phyloP scores from a whole-genome alignment of 2,797 vertebrate genomes.

The Myotis daubentonii region DNA sequence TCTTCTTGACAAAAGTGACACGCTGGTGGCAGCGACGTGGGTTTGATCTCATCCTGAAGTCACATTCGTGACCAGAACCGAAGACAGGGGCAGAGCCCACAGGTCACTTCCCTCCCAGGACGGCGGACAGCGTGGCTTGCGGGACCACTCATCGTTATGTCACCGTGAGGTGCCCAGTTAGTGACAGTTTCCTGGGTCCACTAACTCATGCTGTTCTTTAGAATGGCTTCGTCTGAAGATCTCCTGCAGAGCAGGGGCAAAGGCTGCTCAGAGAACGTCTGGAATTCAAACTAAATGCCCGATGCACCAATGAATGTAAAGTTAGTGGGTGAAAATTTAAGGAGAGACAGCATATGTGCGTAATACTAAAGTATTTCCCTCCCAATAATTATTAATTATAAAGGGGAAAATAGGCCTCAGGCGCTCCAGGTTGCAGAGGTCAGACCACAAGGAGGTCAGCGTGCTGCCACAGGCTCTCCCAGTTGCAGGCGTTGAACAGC shows the following conservation, averaged over 20 bases:
- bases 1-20: not conserved
- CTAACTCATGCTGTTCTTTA: not conserved
- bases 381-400: not conserved
- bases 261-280: not conserved
- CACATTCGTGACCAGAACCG: not conserved
- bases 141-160: not conserved
- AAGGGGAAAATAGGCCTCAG: not conserved
- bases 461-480: not conserved
- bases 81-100: not conserved
- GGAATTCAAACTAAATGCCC: not conserved
- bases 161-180: not conserved
- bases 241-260: not conserved
- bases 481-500: too few relatives aligned
- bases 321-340: not conserved
- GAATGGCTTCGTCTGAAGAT: not conserved
- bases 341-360: not conserved
- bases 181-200: not conserved
- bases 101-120: not conserved
- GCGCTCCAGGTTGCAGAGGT: not conserved
- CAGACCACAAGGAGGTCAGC: not conserved
- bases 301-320: not conserved
- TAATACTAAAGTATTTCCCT: not conserved
- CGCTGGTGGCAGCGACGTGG: not conserved
- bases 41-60: not conserved
- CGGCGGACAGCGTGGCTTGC: not conserved